Percentiles rank a stretch among this genome's conserved stretches.
These are phyloP conservation scores for Erethizon dorsatum DNA, from an alignment of 2,797 vertebrate genomes.

Conservation along the genomic window DNA sequence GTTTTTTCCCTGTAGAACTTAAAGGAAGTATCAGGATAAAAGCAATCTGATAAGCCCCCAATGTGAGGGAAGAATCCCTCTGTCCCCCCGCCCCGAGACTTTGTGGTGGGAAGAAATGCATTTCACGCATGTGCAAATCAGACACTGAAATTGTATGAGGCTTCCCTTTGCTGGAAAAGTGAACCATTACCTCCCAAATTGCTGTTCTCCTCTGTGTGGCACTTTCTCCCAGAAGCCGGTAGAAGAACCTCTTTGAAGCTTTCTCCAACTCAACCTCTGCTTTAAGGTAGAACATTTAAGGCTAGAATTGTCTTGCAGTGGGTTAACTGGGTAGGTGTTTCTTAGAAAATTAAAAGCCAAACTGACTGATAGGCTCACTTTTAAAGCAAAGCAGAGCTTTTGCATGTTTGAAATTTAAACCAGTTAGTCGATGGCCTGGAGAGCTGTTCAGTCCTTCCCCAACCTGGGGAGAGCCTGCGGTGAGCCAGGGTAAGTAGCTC, in stretches of 20 bases:
- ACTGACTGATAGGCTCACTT: neutral
- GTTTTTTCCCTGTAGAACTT: neutral
- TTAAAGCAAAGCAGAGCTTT: neutral
- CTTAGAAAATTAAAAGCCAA: slow-evolving; percentile 55
- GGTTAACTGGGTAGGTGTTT: slow-evolving; percentile 53
- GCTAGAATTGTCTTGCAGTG: neutral
- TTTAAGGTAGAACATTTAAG: slow-evolving; percentile 8
- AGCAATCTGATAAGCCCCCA: neutral
- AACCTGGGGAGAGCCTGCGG: neutral
- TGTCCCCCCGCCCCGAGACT: neutral
- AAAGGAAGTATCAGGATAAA: neutral
- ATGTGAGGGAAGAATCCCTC: neutral
- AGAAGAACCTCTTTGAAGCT: neutral
- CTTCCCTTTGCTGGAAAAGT: neutral
- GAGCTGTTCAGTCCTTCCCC: neutral
- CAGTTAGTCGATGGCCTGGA: neutral
- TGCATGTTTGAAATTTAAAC: slow-evolving; percentile 15
- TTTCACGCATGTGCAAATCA: neutral
- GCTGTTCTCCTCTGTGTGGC: neutral
- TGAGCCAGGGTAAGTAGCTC: neutral
- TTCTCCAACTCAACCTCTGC: neutral
- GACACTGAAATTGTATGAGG: neutral
- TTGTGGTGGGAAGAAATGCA: neutral
- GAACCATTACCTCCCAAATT: neutral
- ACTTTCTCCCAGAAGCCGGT: neutral